Conservation (phyloP, 1,140 invertebrate genomes). For the Brachionus plicatilis region DNA sequence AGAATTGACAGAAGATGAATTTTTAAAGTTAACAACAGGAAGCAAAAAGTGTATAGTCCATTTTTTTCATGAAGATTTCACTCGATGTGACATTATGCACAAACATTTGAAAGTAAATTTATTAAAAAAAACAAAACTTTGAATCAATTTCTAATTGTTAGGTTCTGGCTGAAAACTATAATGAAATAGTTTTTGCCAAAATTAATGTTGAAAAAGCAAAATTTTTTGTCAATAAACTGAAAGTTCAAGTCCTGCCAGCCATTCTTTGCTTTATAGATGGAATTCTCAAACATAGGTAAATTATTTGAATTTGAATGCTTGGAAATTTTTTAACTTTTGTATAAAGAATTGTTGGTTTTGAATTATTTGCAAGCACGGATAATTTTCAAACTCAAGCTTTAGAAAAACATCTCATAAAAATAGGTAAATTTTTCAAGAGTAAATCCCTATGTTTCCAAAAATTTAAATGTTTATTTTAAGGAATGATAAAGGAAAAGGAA, state of each 20-base stretch:
- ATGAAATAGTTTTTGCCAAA: constrained; percentile 52
- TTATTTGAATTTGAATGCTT: constrained; percentile 42
- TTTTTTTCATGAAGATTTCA: constrained; percentile 53
- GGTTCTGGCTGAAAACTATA: constrained; percentile 50
- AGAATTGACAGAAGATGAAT: constrained; percentile 48
- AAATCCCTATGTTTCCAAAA: background rate
- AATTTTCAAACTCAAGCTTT: constrained; percentile 47
- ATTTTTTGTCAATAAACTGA: constrained; percentile 51
- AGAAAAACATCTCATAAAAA: constrained; percentile 47
- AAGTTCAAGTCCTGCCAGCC: constrained; percentile 51
- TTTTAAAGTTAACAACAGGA: constrained; percentile 51
- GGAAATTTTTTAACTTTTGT: background rate
- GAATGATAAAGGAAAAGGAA: background rate
- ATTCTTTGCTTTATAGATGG: constrained; percentile 52
- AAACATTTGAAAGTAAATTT: constrained; percentile 48
- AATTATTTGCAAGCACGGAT: constrained; percentile 50
- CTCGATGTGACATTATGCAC: constrained; percentile 53
- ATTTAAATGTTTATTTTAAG: background rate
- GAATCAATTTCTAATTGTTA: constrained; percentile 18
- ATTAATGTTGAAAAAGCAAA: constrained; percentile 52
- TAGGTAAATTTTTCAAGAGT: constrained; percentile 43
- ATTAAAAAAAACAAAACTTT: background rate
- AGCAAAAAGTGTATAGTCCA: constrained; percentile 51
- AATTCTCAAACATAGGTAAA: constrained; percentile 48
- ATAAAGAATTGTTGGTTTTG: constrained; percentile 52